A percentile compares a stretch with the other conserved stretches of the same genome.
phyloP scores from a whole-genome alignment of 2,888 invertebrate species.

The Macroteleia sp. region DNA sequence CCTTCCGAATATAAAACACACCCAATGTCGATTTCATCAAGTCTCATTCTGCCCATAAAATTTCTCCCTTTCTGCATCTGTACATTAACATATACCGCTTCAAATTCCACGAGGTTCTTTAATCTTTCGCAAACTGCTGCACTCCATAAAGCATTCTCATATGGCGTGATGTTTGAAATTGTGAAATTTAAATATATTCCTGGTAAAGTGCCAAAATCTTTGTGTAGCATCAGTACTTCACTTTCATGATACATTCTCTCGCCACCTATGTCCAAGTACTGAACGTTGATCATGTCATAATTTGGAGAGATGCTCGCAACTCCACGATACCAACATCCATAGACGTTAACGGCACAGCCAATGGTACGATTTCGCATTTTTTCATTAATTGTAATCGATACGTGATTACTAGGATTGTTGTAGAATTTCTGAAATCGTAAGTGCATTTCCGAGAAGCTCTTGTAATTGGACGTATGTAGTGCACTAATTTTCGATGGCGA shows the following conservation, averaged over 20 bases:
- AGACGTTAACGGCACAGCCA: too few relatives aligned
- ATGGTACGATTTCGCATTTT: too few relatives aligned
- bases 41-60: neutral
- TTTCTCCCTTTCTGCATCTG: neutral
- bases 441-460: too few relatives aligned
- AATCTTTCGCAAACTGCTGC: neutral
- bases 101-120: neutral
- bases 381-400: too few relatives aligned
- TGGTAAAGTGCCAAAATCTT: neutral
- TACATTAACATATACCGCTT: neutral
- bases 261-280: neutral
- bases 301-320: neutral
- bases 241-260: neutral
- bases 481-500: too few relatives aligned
- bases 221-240: neutral
- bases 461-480: too few relatives aligned
- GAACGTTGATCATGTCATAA: neutral
- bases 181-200: neutral
- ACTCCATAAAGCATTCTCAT: conserved; percentile 22
- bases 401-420: too few relatives aligned
- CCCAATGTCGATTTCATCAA: neutral
- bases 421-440: too few relatives aligned
- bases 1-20: neutral
- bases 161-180: conserved; percentile 5
- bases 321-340: conserved; percentile 10